A percentile compares a stretch with the other conserved stretches of the same genome.
Evolutionary conservation across 2,113 vertebrate genomes (phyloP).

Genomic region (Aptenodytes patagonicus): DNA sequence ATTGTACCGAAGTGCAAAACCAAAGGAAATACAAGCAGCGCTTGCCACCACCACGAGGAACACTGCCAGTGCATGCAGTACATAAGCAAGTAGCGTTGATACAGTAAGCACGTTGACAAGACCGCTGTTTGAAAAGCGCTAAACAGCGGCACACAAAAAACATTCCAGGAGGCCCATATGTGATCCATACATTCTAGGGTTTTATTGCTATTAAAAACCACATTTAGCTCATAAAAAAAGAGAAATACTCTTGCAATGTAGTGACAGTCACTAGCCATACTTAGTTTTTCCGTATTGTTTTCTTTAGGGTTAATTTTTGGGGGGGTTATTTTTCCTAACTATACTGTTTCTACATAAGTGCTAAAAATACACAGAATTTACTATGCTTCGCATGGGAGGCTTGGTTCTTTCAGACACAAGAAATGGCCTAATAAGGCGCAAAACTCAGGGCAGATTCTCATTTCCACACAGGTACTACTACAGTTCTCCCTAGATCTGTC

Average conservation of each 20-base stretch:
- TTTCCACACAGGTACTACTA: not conserved
- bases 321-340: not conserved
- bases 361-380: not conserved
- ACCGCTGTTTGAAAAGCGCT: not conserved
- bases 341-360: not conserved
- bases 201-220: not conserved
- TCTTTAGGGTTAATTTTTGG: not conserved
- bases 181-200: not conserved
- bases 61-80: not conserved
- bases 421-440: not conserved
- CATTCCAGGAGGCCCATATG: not conserved
- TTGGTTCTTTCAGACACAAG: not conserved
- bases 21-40: not conserved
- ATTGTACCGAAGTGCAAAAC: not conserved
- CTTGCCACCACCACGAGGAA: not conserved
- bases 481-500: not conserved
- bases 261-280: not conserved
- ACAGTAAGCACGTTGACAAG: not conserved
- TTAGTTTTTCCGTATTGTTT: not conserved
- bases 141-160: not conserved
- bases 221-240: not conserved
- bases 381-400: not conserved
- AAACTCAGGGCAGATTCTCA: not conserved
- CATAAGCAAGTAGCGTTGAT: not conserved
- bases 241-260: not conserved